Evolutionary conservation across 2,113 vertebrate genomes (phyloP), one percentile per base, ranked within the genome.

Genomic region (Phasianus colchicus): DNA sequence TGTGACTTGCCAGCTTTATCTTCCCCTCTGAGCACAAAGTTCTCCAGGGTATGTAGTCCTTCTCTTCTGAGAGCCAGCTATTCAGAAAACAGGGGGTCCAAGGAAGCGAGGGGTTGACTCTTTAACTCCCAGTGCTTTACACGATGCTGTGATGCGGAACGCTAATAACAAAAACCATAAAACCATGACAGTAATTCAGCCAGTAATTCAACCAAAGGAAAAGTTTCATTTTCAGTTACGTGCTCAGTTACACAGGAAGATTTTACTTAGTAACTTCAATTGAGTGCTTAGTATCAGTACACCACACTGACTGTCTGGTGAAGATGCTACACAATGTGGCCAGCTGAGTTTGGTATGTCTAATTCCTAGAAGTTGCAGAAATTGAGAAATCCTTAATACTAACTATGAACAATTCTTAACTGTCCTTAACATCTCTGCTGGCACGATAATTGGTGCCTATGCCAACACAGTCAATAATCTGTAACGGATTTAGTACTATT

Each of bases 281-380:
- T 24, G 12, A 9, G 3, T 13, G 30, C 30, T 61, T 73, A 67
- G 60, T 66, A 40, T 90, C 6, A 54, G 10, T 42, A n/a, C 11
- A 8, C 71, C 10, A 10, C 0, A 0, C n/a, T 61, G 70, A 13
- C 52, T 54, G 13, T 18, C 15, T 32, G 10, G 10, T 64, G 43
- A 64, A n/a, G 54, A 45, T 22, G 17, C 58, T 21, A 43, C 24
- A 30, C 19, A 57, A 16, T 10, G 30, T 79, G 24, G 29, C 38
- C 24, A 52, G 6, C 42, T 65, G 67, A 58, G 25, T 70, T 55
- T 76, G 10, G 4, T 34, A 55, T 40, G 42, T 11, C 18, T 40
- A 25, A 15, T 40, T 40, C 20, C n/a, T 42, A 40, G 36, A 60
- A 42, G 4, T 8, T 65, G 30, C 38, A 60, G 18, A 13, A 69